Percentiles rank a stretch among this genome's conserved stretches.
Conservation (phyloP, 2,888 invertebrate genomes). For the Omphaloscelis lunosa region DNA sequence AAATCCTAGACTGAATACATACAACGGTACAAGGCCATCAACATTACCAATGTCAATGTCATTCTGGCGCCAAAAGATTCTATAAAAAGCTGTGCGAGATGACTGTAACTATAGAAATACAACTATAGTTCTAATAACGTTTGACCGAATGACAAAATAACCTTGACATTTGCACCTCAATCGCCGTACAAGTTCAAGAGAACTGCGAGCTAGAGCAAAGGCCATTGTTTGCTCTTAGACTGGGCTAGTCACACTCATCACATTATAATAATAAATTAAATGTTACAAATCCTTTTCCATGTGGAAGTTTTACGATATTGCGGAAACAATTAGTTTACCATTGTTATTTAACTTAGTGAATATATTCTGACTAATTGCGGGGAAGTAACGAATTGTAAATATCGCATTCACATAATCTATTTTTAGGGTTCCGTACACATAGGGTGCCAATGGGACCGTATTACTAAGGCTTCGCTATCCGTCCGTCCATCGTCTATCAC, state of each 20-base stretch:
- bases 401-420: no score
- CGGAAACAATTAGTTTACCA: background rate
- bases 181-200: constrained; percentile 33
- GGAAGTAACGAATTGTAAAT: background rate
- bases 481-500: no score
- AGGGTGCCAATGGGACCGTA: no score
- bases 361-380: background rate
- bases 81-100: background rate
- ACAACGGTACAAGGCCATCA: no score
- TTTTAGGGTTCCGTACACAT: no score
- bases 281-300: background rate
- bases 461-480: no score
- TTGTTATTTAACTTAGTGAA: background rate
- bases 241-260: background rate
- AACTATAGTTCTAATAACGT: background rate
- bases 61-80: background rate
- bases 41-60: no score
- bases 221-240: background rate
- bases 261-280: constrained; percentile 13
- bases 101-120: background rate
- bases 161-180: constrained; percentile 28
- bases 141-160: background rate
- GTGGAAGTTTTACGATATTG: constrained; percentile 5
- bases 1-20: no score
- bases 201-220: constrained; percentile 16